phyloP scores from a whole-genome alignment of 2,113 vertebrate genomes.

The Trogon melanurus region DNA sequence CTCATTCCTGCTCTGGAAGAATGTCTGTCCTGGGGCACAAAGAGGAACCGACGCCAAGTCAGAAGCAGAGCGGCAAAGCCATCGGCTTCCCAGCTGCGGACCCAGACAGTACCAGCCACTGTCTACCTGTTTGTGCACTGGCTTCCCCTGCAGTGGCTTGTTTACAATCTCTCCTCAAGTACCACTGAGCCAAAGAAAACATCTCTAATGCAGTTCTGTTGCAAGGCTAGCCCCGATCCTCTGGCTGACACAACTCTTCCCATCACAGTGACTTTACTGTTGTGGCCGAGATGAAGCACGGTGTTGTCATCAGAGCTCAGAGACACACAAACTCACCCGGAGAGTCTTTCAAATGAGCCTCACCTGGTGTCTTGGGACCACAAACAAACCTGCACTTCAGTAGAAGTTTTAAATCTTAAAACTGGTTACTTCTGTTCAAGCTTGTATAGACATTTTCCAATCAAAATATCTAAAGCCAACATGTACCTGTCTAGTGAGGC shows the following conservation, averaged over 20 bases:
- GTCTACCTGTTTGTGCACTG: slow-evolving; percentile 29
- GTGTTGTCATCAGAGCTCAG: background rate
- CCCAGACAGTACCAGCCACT: background rate
- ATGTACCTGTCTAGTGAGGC: background rate
- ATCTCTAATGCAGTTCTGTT: background rate
- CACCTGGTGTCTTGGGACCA: background rate
- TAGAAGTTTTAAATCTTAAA: background rate
- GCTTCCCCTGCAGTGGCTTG: background rate
- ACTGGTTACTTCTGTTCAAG: background rate
- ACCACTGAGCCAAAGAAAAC: slow-evolving; percentile 27
- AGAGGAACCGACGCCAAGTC: background rate
- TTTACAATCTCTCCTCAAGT: slow-evolving; percentile 1
- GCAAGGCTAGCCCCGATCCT: background rate
- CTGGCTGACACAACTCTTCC: slow-evolving; percentile 15
- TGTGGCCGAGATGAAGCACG: background rate
- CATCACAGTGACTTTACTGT: slow-evolving; percentile 32
- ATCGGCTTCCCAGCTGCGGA: background rate
- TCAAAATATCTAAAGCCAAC: background rate
- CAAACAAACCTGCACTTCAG: background rate
- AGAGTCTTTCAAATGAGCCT: background rate
- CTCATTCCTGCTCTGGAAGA: background rate
- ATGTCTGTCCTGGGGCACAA: background rate
- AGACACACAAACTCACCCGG: background rate
- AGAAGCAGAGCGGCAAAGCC: background rate
- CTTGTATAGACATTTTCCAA: background rate